A percentile compares a stretch with the other conserved stretches of the same genome.
Conservation (phyloP, 2,113 vertebrate genomes). For the Muscicapa adusta region DNA sequence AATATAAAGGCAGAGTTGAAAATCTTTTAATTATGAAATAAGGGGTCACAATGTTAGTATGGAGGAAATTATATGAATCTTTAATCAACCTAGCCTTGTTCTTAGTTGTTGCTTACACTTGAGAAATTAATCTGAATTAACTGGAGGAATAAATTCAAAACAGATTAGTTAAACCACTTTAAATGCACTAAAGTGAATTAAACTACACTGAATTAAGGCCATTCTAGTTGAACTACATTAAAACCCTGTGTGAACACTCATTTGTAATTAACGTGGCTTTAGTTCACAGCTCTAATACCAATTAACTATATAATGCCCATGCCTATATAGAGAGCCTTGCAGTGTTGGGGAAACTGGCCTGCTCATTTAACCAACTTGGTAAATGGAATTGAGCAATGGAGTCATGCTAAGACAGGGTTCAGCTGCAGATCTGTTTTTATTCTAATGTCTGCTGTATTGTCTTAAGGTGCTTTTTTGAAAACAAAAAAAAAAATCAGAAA, state of each 20-base stretch:
- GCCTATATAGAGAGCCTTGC: not conserved
- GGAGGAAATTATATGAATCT: not conserved
- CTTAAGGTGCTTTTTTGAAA: not conserved
- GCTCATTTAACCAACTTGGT: not conserved
- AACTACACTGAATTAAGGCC: slow-evolving; percentile 26
- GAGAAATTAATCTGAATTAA: slow-evolving; percentile 56
- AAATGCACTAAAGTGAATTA: slow-evolving; percentile 52
- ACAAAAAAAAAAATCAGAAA: not conserved
- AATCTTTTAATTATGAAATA: slow-evolving; percentile 2
- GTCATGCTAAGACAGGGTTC: not conserved
- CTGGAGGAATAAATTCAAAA: slow-evolving; percentile 21
- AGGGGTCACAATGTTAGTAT: not conserved
- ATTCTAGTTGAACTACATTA: slow-evolving; percentile 21
- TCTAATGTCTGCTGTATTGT: not conserved
- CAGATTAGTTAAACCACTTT: slow-evolving; percentile 37
- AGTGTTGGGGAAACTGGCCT: not conserved
- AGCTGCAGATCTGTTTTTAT: not conserved
- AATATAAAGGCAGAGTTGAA: not conserved
- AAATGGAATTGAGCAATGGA: not conserved
- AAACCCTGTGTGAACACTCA: slow-evolving; percentile 37
- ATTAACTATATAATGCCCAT: not conserved
- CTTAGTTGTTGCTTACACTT: not conserved
- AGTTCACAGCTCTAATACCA: slow-evolving; percentile 15
- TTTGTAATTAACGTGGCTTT: slow-evolving; percentile 36
- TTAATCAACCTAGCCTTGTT: not conserved